These are phyloP conservation scores for Lomographa bimaculata DNA, from an alignment of 2,888 invertebrate species.

Conservation along the genomic window DNA sequence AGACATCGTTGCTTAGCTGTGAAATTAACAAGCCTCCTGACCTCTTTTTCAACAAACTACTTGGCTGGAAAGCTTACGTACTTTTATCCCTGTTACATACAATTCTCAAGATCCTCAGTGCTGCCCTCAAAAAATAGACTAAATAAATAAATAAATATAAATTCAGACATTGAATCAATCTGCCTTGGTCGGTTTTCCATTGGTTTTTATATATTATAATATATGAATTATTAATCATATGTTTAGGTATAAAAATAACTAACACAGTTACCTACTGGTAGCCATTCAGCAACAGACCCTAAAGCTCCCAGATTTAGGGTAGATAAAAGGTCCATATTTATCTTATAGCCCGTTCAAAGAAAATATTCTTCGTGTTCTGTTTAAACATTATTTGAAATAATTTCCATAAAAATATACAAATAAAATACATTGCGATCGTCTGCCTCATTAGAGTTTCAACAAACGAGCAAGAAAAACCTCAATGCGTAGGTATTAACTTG, in stretches of 20 bases:
- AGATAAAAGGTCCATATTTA: constrained; percentile 11
- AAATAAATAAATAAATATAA: too few relatives aligned
- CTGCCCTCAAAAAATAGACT: too few relatives aligned
- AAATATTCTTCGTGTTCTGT: constrained; percentile 16
- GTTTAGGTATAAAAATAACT: too few relatives aligned
- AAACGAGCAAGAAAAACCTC: constrained; percentile 5
- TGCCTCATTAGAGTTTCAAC: constrained; percentile 17
- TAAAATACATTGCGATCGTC: constrained; percentile 23
- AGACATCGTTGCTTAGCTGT: constrained; percentile 32
- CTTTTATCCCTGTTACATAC: constrained; percentile 8
- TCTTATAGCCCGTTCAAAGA: constrained; percentile 12
- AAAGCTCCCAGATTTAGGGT: constrained; percentile 6
- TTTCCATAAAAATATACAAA: constrained; percentile 24
- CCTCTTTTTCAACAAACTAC: constrained; percentile 44
- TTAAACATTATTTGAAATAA: constrained; percentile 25
- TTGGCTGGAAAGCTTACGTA: constrained; percentile 19
- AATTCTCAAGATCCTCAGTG: neutral
- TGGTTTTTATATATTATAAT: too few relatives aligned
- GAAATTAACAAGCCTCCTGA: constrained; percentile 52
- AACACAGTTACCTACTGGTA: neutral
- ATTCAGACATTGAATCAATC: too few relatives aligned
- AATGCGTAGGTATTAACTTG: too few relatives aligned
- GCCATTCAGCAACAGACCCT: constrained; percentile 5
- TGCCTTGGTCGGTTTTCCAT: too few relatives aligned
- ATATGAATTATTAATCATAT: too few relatives aligned